Conservation (phyloP, 2,113 vertebrate species). For the Protobothrops flavoviridis region DNA sequence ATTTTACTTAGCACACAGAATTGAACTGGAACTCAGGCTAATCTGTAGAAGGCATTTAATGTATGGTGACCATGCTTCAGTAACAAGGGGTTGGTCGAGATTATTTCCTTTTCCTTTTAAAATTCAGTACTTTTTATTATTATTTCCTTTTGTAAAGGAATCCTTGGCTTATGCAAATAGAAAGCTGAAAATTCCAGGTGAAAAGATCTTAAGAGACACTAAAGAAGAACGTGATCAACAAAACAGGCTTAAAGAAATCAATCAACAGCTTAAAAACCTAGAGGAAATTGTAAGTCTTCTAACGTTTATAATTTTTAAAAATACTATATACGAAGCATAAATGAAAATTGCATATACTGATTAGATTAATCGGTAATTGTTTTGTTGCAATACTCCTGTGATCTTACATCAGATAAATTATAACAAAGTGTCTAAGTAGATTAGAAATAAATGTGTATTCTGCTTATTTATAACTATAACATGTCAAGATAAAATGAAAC, state of each 20-base stretch:
- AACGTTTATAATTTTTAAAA: neutral
- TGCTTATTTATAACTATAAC: neutral
- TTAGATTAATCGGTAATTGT: neutral
- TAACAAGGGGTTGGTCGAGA: neutral
- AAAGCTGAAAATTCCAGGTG: slow-evolving; percentile 76
- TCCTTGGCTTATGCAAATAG: slow-evolving; percentile 62
- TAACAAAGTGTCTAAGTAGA: neutral
- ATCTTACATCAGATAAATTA: neutral
- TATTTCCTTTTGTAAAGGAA: slow-evolving; percentile 70
- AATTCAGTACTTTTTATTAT: slow-evolving; percentile 1
- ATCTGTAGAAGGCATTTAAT: neutral
- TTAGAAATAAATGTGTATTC: neutral
- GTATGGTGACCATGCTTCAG: neutral
- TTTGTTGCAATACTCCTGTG: neutral
- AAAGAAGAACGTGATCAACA: slow-evolving; percentile 80
- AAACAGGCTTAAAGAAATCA: slow-evolving; percentile 82
- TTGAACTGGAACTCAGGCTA: neutral
- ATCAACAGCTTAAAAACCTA: slow-evolving; percentile 82
- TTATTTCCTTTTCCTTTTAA: neutral
- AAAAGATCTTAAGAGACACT: slow-evolving; percentile 79
- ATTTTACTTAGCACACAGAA: neutral
- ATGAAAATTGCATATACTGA: neutral
- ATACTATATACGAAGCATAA: neutral
- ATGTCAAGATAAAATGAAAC: neutral
- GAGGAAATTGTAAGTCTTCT: slow-evolving; percentile 60